Evolutionary conservation across 2,888 invertebrate species (phyloP), one percentile per base, ranked within the genome.

Genomic region (Ichneumoninae sp.): DNA sequence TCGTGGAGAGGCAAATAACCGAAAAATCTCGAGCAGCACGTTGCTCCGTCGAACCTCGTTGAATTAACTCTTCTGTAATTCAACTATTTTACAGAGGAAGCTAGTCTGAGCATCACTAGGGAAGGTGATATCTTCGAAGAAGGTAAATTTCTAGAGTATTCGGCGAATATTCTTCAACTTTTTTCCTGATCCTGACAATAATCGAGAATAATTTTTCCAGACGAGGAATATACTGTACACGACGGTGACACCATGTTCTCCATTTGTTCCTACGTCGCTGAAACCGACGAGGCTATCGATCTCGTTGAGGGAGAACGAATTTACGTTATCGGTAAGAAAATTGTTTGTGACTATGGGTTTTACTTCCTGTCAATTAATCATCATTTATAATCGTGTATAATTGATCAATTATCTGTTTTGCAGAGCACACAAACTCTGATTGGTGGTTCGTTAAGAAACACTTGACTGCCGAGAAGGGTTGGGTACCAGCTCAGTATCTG

Each of bases 381-480:
- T 26, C 7, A 44, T 30, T 40, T n/a, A 13, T 26, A 33, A 60
- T 16, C 22, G 5, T 54, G 19, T 19, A 19, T 66, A 50, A 72
- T 57, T 72, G 26, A 60, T 54, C n/a, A 66, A 47, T 4, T 10
- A 33, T 30, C 50, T 30, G 4, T 60, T 77, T 71, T 87, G 68
- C 94, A 95, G 97, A 97, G 94, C 97, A 96, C 75, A 96, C 97
- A 71, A 97, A 97, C 93, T 95, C 96, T 75, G 98, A 98, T 92
- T 98, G 98, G 98, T 98, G 98, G 98, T 97, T 97, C 91, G 97
- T 98, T 0, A 96, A 96, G 89, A 98, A 98, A 93, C 96, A 97
- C 93, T 94, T 98, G 36, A 98, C 98, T 0, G 97, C 97, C 92
- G 98, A 98, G 94, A 97, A 97, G 90, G 98, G 98, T 83, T 98